Base-by-base conservation (phyloP, 2,113 vertebrate species). In the Sminthopsis crassicaudata region DNA sequence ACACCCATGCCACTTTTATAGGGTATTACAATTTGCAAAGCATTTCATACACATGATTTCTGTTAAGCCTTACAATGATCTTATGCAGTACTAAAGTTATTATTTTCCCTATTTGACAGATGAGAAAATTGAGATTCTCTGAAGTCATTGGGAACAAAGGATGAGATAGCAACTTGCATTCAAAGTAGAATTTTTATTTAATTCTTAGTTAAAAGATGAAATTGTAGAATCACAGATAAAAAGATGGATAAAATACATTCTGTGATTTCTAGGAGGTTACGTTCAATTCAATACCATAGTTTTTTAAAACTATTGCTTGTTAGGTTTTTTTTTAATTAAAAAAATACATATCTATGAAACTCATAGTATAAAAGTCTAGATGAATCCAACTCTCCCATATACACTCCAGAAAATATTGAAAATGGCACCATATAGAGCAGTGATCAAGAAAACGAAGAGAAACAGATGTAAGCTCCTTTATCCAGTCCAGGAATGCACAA, bases 201-300 rank as follows among this genome's bases (percentile, higher is more conserved):
- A 90, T 91, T 96, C 16, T 95, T 95, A 91, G 51, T 55, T 54
- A 90, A 42, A 27, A 94, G 53, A 91, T 96, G 84, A 46, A 94
- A 42, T 90, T 46, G 94, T 60, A 93, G 91, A 91, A 76, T 42
- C 16, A 42, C n/a, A 84, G 36, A 8, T 42, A 84, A 42, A 42
- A 84, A 42, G 19, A 23, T 84, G 67, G 19, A 84, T 22, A 84
- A 84, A 84, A 42, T 22, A 42, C 16, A 84, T 42, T 19, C 67
- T 84, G 19, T 23, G 16, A 42, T 7, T 6, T 42, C 19, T 76
- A 76, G 14, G 14, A n/a, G 4, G 16, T 76, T 76, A 36, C 19
- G 5, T 22, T 42, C 67, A 84, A n/a, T 84, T 84, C n/a, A 42
- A 42, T 19, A 42, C 19, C 2, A 76, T 19, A 76, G 60, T 36